Base-by-base conservation (phyloP, 2,888 invertebrate genomes). In the Polia nebulosa region DNA sequence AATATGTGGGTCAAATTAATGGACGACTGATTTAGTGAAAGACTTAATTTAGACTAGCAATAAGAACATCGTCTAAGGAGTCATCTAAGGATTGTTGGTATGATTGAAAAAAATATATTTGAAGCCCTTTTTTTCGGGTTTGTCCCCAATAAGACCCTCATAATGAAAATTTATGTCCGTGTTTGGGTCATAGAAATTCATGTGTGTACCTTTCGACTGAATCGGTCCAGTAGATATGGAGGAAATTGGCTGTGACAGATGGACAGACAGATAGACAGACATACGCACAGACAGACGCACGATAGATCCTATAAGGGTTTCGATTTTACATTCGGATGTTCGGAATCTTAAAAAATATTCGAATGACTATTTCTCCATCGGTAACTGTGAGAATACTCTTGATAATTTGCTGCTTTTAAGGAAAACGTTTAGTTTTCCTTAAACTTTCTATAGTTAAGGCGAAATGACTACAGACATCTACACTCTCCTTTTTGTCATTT, bases 351-450 rank as follows among this genome's bases (percentile, higher is more conserved):
- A 36, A 39, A 39, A 39, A 44, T 11, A 45, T 45, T 13, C 11
- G 45, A 22, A 45, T 11, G 25, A 15, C 11, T 9, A 17, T 9
- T 15, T 6, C n/a, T n/a, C n/a, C n/a, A n/a, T 13, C 20, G 27
- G 5, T n/a, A n/a, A 20, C 0, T 7, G 6, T 34, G n/a, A 9
- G 20, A 22, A 15, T 11, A 49, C 15, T 49, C n/a, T 32, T 25
- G 5, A 52, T 7, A 27, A 45, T 45, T 36, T 20, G 32, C 7
- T 22, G 32, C 9, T 32, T 13, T 27, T 34, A 57, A 29, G 45
- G 22, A 45, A 66, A 45, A 57, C 32, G 0, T 13, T 34, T 22
- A 6, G 8, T 58, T 74, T 73, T 36, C 72, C 73, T 73, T n/a
- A 65, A 72, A 73, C 65, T 72, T 57, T 64, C 45, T 44, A 15